Conservation (phyloP, 2,113 vertebrate species). For the Amazona vittata region DNA sequence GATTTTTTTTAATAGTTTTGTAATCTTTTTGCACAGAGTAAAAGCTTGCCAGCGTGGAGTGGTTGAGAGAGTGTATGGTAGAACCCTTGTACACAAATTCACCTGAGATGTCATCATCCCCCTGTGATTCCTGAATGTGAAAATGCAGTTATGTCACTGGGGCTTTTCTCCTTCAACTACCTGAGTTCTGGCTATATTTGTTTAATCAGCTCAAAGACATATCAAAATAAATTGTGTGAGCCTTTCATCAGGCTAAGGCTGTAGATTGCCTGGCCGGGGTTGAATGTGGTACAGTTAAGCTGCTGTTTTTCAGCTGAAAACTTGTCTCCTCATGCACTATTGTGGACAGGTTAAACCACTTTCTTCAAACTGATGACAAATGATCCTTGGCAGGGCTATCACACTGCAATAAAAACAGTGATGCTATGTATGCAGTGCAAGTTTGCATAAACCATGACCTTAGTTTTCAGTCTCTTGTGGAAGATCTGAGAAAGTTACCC, state of each 20-base stretch:
- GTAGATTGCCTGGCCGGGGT: background rate
- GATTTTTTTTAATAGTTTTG: background rate
- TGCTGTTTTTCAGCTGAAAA: background rate
- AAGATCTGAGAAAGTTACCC: background rate
- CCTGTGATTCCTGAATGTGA: background rate
- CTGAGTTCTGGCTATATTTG: background rate
- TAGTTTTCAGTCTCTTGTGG: background rate
- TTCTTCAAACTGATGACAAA: background rate
- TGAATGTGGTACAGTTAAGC: background rate
- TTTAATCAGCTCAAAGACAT: background rate
- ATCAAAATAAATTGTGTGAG: background rate
- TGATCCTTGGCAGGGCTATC: background rate
- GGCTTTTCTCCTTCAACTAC: background rate
- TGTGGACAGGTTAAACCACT: background rate
- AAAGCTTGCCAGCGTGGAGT: background rate
- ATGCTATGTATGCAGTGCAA: background rate
- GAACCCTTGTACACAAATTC: background rate
- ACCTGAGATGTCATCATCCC: background rate
- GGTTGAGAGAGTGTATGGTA: background rate
- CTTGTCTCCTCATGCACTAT: background rate
- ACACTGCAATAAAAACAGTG: background rate
- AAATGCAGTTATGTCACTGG: background rate
- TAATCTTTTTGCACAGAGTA: background rate
- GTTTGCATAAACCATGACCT: background rate
- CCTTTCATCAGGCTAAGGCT: background rate